These are phyloP conservation scores for Corythoichthys haematopterus DNA, from an alignment of 2,113 vertebrate species.

Conservation along the genomic window DNA sequence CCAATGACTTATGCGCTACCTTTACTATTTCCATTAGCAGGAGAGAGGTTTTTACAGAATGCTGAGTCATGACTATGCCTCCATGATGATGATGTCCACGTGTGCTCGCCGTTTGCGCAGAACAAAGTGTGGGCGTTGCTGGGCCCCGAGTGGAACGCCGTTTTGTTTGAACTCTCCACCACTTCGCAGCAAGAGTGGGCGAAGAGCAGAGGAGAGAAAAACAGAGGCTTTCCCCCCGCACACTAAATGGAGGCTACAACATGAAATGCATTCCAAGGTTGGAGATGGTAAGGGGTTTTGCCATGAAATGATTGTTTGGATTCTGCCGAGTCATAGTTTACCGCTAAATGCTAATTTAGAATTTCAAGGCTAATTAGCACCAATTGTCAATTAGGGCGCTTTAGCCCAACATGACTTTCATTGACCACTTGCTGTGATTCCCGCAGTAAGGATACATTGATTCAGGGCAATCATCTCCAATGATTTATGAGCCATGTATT, in stretches of 20 bases:
- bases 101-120: not conserved
- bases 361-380: constrained; percentile 40
- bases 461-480: not conserved
- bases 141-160: constrained; percentile 20
- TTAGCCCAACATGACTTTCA: constrained; percentile 19
- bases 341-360: constrained; percentile 36
- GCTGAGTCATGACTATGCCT: constrained; percentile 37
- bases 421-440: not conserved
- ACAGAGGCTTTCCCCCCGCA: constrained; percentile 44
- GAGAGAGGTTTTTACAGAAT: constrained; percentile 31
- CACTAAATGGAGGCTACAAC: constrained; percentile 29
- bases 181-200: constrained; percentile 42
- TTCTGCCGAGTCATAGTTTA: constrained; percentile 26
- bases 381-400: constrained; percentile 24
- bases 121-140: constrained; percentile 44
- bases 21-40: constrained; percentile 36
- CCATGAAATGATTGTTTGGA: not conserved
- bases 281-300: not conserved
- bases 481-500: constrained; percentile 22
- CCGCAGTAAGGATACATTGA: not conserved
- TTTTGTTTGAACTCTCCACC: constrained; percentile 45
- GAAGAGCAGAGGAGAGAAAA: constrained; percentile 42
- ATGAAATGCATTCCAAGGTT: constrained; percentile 48
- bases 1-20: constrained; percentile 1
- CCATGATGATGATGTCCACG: constrained; percentile 7